Percentiles rank a stretch among this genome's conserved stretches.
phyloP scores from a whole-genome alignment of 1,140 invertebrate species.

The Drosophila prosaltans region DNA sequence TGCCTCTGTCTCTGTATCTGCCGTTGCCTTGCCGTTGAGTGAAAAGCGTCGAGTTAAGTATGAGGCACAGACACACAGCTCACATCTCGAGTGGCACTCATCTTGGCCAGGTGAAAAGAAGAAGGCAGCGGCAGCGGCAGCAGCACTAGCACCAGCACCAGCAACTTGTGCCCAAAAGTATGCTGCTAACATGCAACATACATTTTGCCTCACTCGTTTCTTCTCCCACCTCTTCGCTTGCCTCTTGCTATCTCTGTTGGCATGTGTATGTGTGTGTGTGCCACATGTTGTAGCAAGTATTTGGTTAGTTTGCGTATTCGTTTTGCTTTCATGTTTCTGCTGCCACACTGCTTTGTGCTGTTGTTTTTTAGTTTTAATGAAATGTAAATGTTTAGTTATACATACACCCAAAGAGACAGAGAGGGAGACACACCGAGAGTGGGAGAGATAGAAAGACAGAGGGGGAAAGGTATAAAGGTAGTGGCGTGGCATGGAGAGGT shows the following conservation, averaged over 20 bases:
- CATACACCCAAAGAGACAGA: conserved; percentile 29
- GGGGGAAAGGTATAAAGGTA: neutral
- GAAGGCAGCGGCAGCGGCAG: neutral
- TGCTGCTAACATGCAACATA: conserved; percentile 59
- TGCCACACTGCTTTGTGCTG: conserved; percentile 67
- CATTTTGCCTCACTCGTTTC: conserved; percentile 21
- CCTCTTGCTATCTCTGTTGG: conserved; percentile 3
- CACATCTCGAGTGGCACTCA: conserved; percentile 72
- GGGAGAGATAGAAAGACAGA: neutral
- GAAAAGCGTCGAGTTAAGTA: conserved; percentile 81
- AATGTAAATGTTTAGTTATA: conserved; percentile 81
- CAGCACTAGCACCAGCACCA: neutral
- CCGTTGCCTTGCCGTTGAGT: conserved; percentile 52
- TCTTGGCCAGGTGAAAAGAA: conserved; percentile 51
- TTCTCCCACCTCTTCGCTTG: too few relatives aligned
- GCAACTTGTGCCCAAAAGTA: conserved; percentile 54
- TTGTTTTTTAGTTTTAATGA: conserved; percentile 81
- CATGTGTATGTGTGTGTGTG: conserved; percentile 6
- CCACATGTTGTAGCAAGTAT: conserved; percentile 41
- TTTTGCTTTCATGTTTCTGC: conserved; percentile 64
- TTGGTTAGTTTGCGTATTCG: conserved; percentile 71
- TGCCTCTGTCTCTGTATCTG: conserved; percentile 21
- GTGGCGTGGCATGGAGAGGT: neutral
- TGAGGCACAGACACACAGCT: conserved; percentile 59
- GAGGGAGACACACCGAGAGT: conserved; percentile 8